Evolutionary conservation across 2,888 invertebrate species (phyloP), one percentile per base, ranked within the genome.

Genomic region (Trachelus troglodyta): DNA sequence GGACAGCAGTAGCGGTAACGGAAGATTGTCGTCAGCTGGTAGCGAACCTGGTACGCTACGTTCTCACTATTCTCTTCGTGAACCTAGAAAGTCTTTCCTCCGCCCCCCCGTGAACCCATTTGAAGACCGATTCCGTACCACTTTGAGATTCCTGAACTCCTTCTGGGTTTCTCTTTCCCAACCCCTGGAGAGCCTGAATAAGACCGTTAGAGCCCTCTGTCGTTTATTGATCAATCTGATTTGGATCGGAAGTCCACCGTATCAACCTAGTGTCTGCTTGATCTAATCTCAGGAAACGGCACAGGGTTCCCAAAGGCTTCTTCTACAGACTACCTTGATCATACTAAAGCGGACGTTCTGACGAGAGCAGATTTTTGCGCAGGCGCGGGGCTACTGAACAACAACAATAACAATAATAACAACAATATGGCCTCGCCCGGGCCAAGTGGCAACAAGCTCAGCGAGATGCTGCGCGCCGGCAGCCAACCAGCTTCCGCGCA

Each of bases 1-100:
- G 74, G 97, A 97, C 92, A 96, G 96, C 87, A 97, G 97, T 34
- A 97, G 97, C 40, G 94, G 94, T 82, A 96, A 96, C 87, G 96
- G 96, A 76, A 94, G 96, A 78, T 93, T 96, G 9, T 96, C 96
- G 12, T 96, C 96, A 34, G 95, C 96, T 40, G 95, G 96, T 33
- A 96, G 96, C 31, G 96, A 96, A 92, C 94, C 94, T 77, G 93
- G 92, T 88, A 91, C 90, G 89, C 87, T 89, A 83, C 83, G 81
- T 34, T 74, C 37, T 74, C 35, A 34, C 34, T 35, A 74, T 74
- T 74, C 74, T 37, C 34, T 34, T 31, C 71, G 71, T 71, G 31
- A 33, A 33, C 71, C 71, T 71, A 33, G 31, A 31, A 71, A 31
- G 23, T 71, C 71, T 9, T 30, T 30, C 71, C 71, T n/a, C 34